Evolutionary conservation across 2,113 vertebrate species (phyloP).

Genomic region (Uria aalge): DNA sequence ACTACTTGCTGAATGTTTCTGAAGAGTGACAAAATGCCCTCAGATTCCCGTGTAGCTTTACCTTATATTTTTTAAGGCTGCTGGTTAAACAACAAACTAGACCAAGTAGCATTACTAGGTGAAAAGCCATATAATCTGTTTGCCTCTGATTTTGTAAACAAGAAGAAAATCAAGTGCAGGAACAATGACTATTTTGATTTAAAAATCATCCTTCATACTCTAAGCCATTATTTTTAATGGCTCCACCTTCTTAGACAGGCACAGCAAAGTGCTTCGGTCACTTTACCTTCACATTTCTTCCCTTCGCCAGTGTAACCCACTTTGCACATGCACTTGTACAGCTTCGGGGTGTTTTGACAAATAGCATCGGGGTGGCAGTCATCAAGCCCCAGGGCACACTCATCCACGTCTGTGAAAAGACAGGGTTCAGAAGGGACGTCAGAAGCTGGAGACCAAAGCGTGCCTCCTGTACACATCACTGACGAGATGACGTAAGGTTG

Average conservation of each 20-base stretch:
- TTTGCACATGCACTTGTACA: slow-evolving; percentile 94
- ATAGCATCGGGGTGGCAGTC: slow-evolving; percentile 93
- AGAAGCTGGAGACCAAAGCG: neutral
- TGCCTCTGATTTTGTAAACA: neutral
- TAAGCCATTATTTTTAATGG: neutral
- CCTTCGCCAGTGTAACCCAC: slow-evolving; percentile 92
- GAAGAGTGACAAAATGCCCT: neutral
- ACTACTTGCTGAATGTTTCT: neutral
- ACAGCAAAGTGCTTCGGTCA: neutral
- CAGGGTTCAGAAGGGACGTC: neutral
- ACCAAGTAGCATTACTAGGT: neutral
- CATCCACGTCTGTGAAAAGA: slow-evolving; percentile 86
- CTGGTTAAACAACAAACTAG: neutral
- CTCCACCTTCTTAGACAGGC: neutral
- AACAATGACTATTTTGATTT: neutral
- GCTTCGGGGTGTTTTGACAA: slow-evolving; percentile 89
- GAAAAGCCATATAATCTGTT: neutral
- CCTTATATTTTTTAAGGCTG: neutral
- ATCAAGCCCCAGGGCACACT: slow-evolving; percentile 88
- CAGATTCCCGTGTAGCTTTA: neutral
- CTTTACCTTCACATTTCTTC: slow-evolving; percentile 84
- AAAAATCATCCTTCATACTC: neutral
- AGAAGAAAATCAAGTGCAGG: neutral
- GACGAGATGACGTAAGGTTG: neutral
- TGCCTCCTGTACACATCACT: accelerated